Evolutionary conservation across 2,888 invertebrate species (phyloP).

Genomic region (Rosalia funebris): DNA sequence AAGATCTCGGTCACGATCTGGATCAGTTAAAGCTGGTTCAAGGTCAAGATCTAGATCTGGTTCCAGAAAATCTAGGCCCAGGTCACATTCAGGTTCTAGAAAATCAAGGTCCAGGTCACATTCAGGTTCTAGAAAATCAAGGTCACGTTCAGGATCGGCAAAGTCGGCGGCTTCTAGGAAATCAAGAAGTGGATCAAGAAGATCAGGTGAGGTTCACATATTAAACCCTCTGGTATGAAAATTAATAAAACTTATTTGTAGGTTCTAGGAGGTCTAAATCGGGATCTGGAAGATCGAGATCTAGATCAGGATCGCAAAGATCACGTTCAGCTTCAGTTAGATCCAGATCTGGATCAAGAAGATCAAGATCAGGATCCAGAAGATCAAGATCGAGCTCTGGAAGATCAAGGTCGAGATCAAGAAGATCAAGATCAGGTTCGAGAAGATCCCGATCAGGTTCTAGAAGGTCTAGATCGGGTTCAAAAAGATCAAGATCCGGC

Average conservation of each 20-base stretch:
- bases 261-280: conserved; percentile 19
- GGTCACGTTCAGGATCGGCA: conserved; percentile 41
- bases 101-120: conserved; percentile 35
- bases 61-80: conserved; percentile 44
- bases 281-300: conserved; percentile 41
- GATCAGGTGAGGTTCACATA: no score
- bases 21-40: conserved; percentile 25
- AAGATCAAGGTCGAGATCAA: conserved; percentile 53
- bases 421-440: conserved; percentile 52
- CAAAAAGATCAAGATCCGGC: conserved; percentile 44
- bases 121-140: conserved; percentile 36
- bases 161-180: conserved; percentile 16
- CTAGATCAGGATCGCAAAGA: conserved; percentile 40
- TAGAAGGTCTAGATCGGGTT: conserved; percentile 44
- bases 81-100: conserved; percentile 46
- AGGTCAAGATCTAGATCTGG: conserved; percentile 32
- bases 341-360: conserved; percentile 52
- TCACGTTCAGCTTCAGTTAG: conserved; percentile 45
- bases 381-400: conserved; percentile 54
- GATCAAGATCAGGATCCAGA: conserved; percentile 54
- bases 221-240: no score
- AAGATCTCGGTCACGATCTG: conserved; percentile 21
- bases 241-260: neutral
- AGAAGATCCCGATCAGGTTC: conserved; percentile 39
- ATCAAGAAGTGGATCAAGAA: conserved; percentile 37